phyloP scores from a whole-genome alignment of 2,797 vertebrate species.

The Gymnoscopelus microlampas region DNA sequence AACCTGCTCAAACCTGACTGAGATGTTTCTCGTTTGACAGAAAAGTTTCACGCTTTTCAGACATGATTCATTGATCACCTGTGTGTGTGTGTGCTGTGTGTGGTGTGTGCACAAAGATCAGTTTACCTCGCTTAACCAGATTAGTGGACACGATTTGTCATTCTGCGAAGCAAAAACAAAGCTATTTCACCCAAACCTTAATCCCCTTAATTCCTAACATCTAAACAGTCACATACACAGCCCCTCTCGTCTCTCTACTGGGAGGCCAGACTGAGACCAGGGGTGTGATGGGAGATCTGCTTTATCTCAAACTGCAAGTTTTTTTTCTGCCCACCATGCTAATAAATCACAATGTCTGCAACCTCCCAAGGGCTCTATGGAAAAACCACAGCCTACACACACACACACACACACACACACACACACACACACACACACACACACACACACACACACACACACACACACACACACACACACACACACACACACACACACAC shows the following conservation, averaged over 20 bases:
- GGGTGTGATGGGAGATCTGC: slow-evolving; percentile 58
- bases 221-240: slow-evolving; percentile 4
- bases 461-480: slow-evolving; percentile 22
- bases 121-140: no score
- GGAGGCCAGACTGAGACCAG: slow-evolving; percentile 36
- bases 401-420: slow-evolving; percentile 7
- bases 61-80: no score
- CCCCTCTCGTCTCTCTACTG: slow-evolving; percentile 7
- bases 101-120: no score
- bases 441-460: slow-evolving; percentile 34
- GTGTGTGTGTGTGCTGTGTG: no score
- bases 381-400: slow-evolving; percentile 61
- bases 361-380: slow-evolving; percentile 65
- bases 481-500: slow-evolving; percentile 26
- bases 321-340: slow-evolving; percentile 49
- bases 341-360: slow-evolving; percentile 72
- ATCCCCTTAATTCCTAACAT: not conserved
- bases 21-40: not conserved
- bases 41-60: not conserved
- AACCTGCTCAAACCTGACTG: slow-evolving; percentile 2
- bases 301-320: slow-evolving; percentile 67
- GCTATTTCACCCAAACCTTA: not conserved
- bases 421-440: slow-evolving; percentile 37
- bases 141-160: not conserved
- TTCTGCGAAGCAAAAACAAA: not conserved